Evolutionary conservation across 2,888 invertebrate genomes (phyloP).

Genomic region (Cordilura impudica): DNA sequence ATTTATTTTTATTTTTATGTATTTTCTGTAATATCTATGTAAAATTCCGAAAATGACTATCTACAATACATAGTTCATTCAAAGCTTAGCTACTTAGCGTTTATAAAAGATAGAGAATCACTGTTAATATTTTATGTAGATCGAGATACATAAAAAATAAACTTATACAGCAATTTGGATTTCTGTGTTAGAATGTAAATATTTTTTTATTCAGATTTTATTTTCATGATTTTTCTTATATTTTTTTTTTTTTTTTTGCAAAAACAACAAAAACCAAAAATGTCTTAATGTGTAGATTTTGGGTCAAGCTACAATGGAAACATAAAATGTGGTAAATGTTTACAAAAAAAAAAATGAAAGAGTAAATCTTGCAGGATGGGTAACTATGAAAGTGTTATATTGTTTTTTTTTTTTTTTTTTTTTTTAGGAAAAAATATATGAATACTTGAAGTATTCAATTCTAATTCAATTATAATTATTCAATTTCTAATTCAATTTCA

Average conservation of each 20-base stretch:
- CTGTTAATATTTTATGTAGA: background rate
- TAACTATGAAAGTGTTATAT: slow-evolving; percentile 4
- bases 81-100: too few species aligned
- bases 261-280: background rate
- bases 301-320: slow-evolving; percentile 59
- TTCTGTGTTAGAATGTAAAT: slow-evolving; percentile 45
- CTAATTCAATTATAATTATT: too few species aligned
- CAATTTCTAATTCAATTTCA: too few species aligned
- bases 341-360: slow-evolving; percentile 1
- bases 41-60: too few species aligned
- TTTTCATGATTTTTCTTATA: slow-evolving; percentile 31
- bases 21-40: too few species aligned
- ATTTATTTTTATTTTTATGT: too few species aligned
- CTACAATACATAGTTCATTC: too few species aligned
- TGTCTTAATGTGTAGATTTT: slow-evolving; percentile 37
- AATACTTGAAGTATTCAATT: too few species aligned
- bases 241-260: background rate
- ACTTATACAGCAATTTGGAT: slow-evolving; percentile 36
- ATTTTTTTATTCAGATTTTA: slow-evolving; percentile 44
- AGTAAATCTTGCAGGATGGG: background rate
- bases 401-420: too few species aligned
- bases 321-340: slow-evolving; percentile 50
- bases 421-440: background rate
- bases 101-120: background rate
- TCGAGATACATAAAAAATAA: slow-evolving; percentile 8